Conservation (phyloP, 2,113 vertebrate genomes). For the Petrocephalus microphthalmus region DNA sequence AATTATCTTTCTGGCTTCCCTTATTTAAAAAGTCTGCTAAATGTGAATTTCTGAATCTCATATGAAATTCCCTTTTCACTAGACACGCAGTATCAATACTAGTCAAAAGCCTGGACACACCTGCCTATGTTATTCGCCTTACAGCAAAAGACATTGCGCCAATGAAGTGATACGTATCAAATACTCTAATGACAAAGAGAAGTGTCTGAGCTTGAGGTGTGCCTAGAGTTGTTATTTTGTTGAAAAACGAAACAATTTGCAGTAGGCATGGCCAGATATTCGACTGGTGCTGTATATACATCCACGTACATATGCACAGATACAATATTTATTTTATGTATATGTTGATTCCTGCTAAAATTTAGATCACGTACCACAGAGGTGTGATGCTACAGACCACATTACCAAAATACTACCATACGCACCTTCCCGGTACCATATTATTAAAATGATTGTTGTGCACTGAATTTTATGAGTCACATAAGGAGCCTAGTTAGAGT, state of each 20-base stretch:
- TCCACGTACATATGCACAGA: background rate
- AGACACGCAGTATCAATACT: background rate
- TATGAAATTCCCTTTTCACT: background rate
- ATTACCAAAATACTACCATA: background rate
- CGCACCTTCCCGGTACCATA: background rate
- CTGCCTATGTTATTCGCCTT: background rate
- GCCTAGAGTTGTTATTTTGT: background rate
- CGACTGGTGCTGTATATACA: background rate
- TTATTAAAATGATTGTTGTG: background rate
- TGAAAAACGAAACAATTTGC: background rate
- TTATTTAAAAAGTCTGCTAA: background rate
- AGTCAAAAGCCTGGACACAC: background rate
- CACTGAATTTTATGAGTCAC: background rate
- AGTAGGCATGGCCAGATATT: background rate
- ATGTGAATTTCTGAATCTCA: background rate
- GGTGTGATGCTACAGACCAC: too few relatives aligned
- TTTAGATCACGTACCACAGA: background rate
- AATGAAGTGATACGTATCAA: background rate
- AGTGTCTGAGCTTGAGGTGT: background rate
- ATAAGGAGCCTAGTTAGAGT: background rate
- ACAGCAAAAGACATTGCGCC: background rate
- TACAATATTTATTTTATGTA: background rate
- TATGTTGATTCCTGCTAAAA: background rate
- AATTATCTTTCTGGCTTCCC: background rate
- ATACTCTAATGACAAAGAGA: background rate